A percentile compares a stretch with the other conserved stretches of the same genome.
Conservation (phyloP, 2,113 vertebrate species). For the Scophthalmus maximus region DNA sequence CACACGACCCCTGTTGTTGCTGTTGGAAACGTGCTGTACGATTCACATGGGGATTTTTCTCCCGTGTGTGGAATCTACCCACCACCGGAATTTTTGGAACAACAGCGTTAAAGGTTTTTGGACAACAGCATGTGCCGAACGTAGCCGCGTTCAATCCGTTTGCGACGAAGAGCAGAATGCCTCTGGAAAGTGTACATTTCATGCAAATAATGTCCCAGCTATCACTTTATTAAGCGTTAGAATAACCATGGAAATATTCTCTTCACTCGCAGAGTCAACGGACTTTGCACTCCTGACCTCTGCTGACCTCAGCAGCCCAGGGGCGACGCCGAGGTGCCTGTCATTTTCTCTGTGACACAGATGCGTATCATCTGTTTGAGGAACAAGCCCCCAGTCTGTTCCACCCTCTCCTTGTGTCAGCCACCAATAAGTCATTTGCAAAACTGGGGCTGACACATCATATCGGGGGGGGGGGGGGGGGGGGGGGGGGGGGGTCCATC, state of each 20-base stretch:
- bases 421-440: background rate
- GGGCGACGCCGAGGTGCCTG: background rate
- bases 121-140: too few species aligned
- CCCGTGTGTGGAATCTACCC: too few species aligned
- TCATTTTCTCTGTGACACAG: background rate
- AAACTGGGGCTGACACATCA: too few species aligned
- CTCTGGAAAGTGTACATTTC: too few species aligned
- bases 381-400: background rate
- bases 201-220: too few species aligned
- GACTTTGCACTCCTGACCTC: background rate
- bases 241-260: background rate
- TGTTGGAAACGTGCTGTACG: constrained; percentile 37
- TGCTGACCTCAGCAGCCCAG: constrained; percentile 1
- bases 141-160: too few species aligned
- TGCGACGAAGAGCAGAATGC: too few species aligned
- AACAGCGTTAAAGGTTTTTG: too few species aligned
- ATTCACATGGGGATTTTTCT: constrained; percentile 20
- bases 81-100: too few species aligned
- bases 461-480: too few species aligned
- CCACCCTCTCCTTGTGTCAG: background rate
- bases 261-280: background rate
- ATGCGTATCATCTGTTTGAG: constrained; percentile 8
- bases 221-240: background rate
- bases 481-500: too few species aligned
- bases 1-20: constrained; percentile 35